A percentile compares a stretch with the other conserved stretches of the same genome.
These are phyloP conservation scores for Agrilus cyanescens DNA, from an alignment of 2,888 invertebrate genomes.

Conservation along the genomic window DNA sequence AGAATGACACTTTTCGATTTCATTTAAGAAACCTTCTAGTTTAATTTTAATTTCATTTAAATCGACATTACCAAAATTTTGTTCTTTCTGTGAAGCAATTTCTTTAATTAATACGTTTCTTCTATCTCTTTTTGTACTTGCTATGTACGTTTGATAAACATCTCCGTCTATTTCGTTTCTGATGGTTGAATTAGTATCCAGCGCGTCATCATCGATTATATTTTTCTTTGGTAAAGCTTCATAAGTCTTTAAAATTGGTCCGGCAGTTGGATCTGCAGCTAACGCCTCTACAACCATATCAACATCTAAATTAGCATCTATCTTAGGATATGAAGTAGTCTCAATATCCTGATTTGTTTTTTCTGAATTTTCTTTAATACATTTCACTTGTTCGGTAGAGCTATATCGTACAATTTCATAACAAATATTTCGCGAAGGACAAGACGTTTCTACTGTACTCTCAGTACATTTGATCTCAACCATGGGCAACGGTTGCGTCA, in stretches of 20 bases:
- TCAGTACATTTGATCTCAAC: constrained; percentile 37
- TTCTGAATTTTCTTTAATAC: neutral
- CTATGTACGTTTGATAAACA: too few relatives aligned
- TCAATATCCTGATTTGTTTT: neutral
- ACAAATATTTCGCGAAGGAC: constrained; percentile 9
- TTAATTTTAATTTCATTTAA: too few relatives aligned
- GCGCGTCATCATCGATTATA: too few relatives aligned
- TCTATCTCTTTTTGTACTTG: too few relatives aligned
- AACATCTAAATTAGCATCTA: neutral
- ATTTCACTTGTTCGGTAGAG: neutral
- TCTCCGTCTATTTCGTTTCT: too few relatives aligned
- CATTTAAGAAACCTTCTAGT: too few relatives aligned
- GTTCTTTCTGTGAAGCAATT: too few relatives aligned
- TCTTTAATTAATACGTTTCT: too few relatives aligned
- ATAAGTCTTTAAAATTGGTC: neutral
- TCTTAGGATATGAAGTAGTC: neutral
- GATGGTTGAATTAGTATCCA: too few relatives aligned
- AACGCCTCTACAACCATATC: neutral
- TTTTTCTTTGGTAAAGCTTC: too few relatives aligned
- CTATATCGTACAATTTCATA: constrained; percentile 11
- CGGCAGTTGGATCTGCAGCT: neutral
- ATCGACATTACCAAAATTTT: too few relatives aligned
- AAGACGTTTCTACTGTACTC: constrained; percentile 3
- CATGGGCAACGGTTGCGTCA: constrained; percentile 39
- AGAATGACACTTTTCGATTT: too few relatives aligned